Conservation (phyloP, 2,888 invertebrate species). For the Sialis lutaria region DNA sequence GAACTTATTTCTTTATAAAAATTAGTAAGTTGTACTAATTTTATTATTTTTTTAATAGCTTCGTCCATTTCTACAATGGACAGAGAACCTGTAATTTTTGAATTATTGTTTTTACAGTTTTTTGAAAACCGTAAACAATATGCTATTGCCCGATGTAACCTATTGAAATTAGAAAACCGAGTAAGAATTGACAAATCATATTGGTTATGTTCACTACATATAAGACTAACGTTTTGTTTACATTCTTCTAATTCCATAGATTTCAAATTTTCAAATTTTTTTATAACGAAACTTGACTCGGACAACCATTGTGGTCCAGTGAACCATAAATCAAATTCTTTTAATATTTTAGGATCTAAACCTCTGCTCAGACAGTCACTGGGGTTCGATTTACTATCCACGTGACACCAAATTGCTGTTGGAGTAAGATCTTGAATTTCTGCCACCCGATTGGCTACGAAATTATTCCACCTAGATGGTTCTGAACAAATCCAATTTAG, state of each 20-base stretch:
- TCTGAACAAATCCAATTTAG: conserved; percentile 9
- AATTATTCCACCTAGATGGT: conserved; percentile 10
- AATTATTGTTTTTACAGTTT: too few species aligned
- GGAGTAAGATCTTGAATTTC: conserved; percentile 14
- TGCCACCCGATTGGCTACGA: conserved; percentile 15
- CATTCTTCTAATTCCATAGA: neutral
- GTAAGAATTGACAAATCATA: too few species aligned
- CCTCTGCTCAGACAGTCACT: conserved; percentile 18
- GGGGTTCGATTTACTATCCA: conserved; percentile 14
- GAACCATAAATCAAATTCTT: conserved; percentile 8
- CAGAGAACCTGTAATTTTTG: neutral
- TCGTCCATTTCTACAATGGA: neutral
- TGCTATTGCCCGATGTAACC: too few species aligned
- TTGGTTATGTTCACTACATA: too few species aligned
- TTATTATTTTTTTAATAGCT: neutral
- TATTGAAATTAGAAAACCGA: too few species aligned
- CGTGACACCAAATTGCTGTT: conserved; percentile 13
- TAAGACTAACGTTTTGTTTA: neutral
- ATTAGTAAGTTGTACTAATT: neutral
- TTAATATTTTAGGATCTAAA: neutral
- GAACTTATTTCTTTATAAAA: neutral
- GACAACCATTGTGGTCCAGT: conserved; percentile 4
- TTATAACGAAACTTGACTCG: neutral
- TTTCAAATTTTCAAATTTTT: neutral
- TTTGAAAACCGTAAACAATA: too few species aligned